These are phyloP conservation scores for Prosopocoilus inquinatus DNA, from an alignment of 2,888 invertebrate species.

Conservation along the genomic window DNA sequence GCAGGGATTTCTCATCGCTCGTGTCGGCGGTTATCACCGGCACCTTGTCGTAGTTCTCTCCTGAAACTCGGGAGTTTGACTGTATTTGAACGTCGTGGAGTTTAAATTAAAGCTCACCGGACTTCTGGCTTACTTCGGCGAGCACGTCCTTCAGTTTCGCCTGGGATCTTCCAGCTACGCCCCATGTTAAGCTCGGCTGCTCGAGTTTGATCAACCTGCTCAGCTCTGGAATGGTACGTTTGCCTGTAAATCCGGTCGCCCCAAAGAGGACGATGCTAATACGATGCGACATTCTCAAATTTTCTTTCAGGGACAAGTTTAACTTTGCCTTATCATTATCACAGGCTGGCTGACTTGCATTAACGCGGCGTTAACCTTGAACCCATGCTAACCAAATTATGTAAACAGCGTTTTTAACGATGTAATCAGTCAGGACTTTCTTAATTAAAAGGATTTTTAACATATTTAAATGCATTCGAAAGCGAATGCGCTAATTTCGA, in stretches of 20 bases:
- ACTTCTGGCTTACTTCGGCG: constrained; percentile 43
- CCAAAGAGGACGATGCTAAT: constrained; percentile 89
- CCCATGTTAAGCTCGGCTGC: constrained; percentile 70
- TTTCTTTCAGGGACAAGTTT: not conserved
- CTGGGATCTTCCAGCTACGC: constrained; percentile 77
- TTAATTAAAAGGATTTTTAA: too few relatives aligned
- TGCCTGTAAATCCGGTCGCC: constrained; percentile 92
- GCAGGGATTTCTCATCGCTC: constrained; percentile 68
- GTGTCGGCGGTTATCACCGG: constrained; percentile 78
- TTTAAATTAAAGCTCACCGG: constrained; percentile 43
- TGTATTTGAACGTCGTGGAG: not conserved
- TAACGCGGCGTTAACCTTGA: too few relatives aligned
- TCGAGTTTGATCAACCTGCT: constrained; percentile 50
- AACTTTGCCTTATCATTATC: too few relatives aligned
- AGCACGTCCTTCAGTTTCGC: constrained; percentile 45
- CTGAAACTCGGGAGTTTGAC: constrained; percentile 43
- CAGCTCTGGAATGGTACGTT: constrained; percentile 72
- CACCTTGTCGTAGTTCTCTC: constrained; percentile 58
- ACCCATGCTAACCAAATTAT: too few relatives aligned
- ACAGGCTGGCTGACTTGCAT: too few relatives aligned
- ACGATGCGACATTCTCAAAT: constrained; percentile 43
- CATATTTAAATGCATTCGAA: too few relatives aligned
- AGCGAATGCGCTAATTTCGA: too few relatives aligned
- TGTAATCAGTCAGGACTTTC: too few relatives aligned
- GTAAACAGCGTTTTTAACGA: too few relatives aligned